Percentiles rank a stretch among this genome's conserved stretches.
phyloP scores from a whole-genome alignment of 2,113 vertebrate genomes.

The Tapirus terrestris region DNA sequence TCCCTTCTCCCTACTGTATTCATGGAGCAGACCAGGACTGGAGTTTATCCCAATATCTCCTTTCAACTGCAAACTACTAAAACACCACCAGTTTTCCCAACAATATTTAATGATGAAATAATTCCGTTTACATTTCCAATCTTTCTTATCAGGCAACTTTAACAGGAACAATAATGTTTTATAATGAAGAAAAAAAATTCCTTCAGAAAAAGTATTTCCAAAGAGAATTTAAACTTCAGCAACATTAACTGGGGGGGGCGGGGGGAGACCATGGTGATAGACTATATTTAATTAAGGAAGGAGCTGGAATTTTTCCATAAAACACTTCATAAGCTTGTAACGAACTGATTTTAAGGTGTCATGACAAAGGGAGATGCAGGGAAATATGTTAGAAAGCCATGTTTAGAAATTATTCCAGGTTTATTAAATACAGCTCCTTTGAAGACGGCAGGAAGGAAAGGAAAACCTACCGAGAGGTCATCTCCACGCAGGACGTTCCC shows the following conservation, averaged over 20 bases:
- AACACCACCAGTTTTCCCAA: neutral
- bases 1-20: neutral
- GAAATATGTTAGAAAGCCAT: neutral
- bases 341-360: neutral
- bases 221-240: neutral
- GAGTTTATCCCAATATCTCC: neutral
- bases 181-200: neutral
- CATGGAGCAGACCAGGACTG: neutral
- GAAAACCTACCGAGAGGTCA: slow-evolving; percentile 91
- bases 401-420: neutral
- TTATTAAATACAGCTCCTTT: neutral
- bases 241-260: neutral
- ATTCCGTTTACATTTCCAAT: neutral
- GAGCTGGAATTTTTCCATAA: neutral
- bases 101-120: neutral
- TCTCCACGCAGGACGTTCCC: slow-evolving; percentile 94
- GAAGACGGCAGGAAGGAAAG: neutral
- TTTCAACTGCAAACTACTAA: neutral
- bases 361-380: neutral
- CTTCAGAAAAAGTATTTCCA: neutral
- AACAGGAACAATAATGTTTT: neutral
- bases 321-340: neutral
- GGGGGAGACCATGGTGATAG: neutral
- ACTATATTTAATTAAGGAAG: neutral
- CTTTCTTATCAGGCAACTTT: neutral